Conservation (phyloP, 53 echinoderm and acorn worm species). For the Astropecten irregularis region DNA sequence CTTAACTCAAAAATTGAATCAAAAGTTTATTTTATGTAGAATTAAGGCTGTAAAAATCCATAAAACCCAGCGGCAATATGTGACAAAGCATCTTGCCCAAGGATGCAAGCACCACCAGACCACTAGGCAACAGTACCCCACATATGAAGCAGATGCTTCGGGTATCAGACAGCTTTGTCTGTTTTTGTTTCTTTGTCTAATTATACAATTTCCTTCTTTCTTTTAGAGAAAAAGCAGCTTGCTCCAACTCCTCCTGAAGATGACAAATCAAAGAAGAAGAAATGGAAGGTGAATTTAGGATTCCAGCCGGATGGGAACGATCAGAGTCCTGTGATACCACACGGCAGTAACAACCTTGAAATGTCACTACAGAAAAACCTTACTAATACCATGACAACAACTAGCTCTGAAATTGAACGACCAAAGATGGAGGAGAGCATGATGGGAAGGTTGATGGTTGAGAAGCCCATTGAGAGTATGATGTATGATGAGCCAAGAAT, state of each 20-base stretch:
- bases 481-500: not conserved
- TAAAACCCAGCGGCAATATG: too few relatives aligned
- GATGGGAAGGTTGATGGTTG: not conserved
- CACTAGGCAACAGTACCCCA: too few relatives aligned
- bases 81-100: too few relatives aligned
- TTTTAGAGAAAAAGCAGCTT: slow-evolving; percentile 25
- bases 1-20: too few relatives aligned
- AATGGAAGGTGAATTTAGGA: slow-evolving; percentile 41
- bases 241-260: not conserved
- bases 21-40: too few relatives aligned
- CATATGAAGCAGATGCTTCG: too few relatives aligned
- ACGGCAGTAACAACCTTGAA: not conserved
- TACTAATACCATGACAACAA: not conserved
- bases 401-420: slow-evolving; percentile 24
- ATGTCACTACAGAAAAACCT: not conserved
- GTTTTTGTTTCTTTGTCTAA: too few relatives aligned
- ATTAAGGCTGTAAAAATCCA: too few relatives aligned
- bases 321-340: not conserved
- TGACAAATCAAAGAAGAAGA: not conserved
- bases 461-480: not conserved
- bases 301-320: slow-evolving; percentile 22
- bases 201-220: too few relatives aligned
- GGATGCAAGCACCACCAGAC: too few relatives aligned
- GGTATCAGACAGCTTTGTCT: too few relatives aligned
- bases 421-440: slow-evolving; percentile 19